Evolutionary conservation across 2,113 vertebrate genomes (phyloP).

Genomic region (Catagonus wagneri): DNA sequence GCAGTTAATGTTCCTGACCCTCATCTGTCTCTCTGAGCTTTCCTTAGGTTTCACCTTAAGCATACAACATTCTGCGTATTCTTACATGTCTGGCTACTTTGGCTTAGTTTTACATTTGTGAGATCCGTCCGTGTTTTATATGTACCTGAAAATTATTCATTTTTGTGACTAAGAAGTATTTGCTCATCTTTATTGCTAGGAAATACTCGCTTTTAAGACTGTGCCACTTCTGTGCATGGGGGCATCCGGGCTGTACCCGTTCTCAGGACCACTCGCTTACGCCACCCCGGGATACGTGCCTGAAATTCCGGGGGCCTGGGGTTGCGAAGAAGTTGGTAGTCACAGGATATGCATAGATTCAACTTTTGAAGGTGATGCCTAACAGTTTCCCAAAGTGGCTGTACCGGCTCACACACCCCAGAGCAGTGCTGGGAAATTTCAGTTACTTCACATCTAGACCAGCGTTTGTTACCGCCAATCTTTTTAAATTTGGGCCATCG

Average conservation of each 20-base stretch:
- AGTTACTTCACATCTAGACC: neutral
- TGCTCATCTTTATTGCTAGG: neutral
- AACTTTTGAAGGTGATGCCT: neutral
- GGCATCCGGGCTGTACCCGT: neutral
- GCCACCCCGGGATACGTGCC: neutral
- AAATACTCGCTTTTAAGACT: neutral
- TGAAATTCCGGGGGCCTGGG: neutral
- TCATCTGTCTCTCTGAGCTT: neutral
- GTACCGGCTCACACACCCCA: neutral
- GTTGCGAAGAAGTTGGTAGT: neutral
- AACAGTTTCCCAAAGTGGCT: neutral
- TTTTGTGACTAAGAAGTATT: neutral
- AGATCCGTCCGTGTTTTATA: neutral
- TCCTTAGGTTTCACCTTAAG: neutral
- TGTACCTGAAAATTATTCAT: neutral
- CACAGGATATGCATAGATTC: accelerated
- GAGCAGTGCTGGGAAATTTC: neutral
- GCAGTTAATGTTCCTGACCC: neutral
- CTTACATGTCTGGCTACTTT: neutral
- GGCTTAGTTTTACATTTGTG: neutral
- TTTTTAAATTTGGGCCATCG: conserved; percentile 10
- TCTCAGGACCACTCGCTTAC: neutral
- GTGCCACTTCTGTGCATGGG: neutral
- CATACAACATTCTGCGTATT: neutral
- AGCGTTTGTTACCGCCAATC: neutral